phyloP scores from a whole-genome alignment of 2,888 invertebrate genomes.

The Machimus atricapillus region DNA sequence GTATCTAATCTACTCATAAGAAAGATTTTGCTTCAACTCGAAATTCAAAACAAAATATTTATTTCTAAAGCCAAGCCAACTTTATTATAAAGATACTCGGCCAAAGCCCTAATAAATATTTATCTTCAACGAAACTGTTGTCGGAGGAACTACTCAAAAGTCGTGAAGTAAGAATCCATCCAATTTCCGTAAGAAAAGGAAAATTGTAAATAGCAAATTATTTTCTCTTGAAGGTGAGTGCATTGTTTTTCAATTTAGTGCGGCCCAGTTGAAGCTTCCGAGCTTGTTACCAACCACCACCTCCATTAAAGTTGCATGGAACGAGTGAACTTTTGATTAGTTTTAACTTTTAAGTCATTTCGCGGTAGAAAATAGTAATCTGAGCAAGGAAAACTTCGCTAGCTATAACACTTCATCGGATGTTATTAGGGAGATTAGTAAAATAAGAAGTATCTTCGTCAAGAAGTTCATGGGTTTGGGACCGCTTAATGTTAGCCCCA shows the following conservation, averaged over 20 bases:
- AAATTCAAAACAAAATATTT: neutral
- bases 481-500: neutral
- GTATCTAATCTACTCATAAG: neutral
- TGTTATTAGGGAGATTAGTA: neutral
- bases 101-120: neutral
- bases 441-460: neutral
- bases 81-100: neutral
- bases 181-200: neutral
- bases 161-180: neutral
- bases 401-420: neutral
- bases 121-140: neutral
- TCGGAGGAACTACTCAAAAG: neutral
- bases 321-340: neutral
- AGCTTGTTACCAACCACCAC: neutral
- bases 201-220: neutral
- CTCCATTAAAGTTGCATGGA: neutral
- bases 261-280: neutral
- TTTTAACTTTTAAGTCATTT: neutral
- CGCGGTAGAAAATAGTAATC: neutral
- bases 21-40: neutral
- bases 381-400: neutral
- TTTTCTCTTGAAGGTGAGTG: neutral
- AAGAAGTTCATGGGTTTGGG: neutral
- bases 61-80: neutral
- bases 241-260: neutral